These are phyloP conservation scores for Halesus radiatus DNA, from an alignment of 1,140 invertebrate genomes.

Conservation along the genomic window DNA sequence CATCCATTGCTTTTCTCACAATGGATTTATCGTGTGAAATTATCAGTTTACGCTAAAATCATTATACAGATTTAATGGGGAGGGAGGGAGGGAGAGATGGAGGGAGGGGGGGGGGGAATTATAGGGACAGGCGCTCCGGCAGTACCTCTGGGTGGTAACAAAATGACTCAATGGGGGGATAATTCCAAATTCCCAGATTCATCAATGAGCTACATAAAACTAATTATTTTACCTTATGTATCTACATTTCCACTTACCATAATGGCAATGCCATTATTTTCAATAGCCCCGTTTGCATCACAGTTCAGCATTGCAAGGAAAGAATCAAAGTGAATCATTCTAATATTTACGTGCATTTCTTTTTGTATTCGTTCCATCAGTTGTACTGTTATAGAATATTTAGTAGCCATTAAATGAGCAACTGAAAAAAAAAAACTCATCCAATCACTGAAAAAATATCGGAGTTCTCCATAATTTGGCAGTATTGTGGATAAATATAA, in stretches of 20 bases:
- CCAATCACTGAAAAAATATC: background rate
- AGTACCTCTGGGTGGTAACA: no score
- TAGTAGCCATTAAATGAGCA: background rate
- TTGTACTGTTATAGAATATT: background rate
- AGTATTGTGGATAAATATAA: background rate
- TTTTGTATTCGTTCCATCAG: conserved; percentile 14
- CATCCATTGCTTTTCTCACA: background rate
- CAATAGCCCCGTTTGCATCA: background rate
- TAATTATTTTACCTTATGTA: no score
- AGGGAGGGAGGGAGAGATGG: no score
- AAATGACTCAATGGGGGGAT: no score
- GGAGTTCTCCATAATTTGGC: no score
- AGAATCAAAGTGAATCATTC: conserved; percentile 15
- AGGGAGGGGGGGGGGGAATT: no score
- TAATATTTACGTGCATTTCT: background rate
- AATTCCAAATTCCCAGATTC: no score
- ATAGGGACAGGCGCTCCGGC: no score
- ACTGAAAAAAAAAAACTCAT: conserved; percentile 6
- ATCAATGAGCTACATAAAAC: no score
- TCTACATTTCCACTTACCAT: background rate
- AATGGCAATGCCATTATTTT: background rate
- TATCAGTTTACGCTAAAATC: background rate
- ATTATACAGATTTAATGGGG: no score
- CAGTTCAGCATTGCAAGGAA: background rate
- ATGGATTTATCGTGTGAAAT: background rate